Percentiles rank a stretch among this genome's conserved stretches.
phyloP scores from a whole-genome alignment of 2,888 invertebrate species.

The Erebia aethiops region DNA sequence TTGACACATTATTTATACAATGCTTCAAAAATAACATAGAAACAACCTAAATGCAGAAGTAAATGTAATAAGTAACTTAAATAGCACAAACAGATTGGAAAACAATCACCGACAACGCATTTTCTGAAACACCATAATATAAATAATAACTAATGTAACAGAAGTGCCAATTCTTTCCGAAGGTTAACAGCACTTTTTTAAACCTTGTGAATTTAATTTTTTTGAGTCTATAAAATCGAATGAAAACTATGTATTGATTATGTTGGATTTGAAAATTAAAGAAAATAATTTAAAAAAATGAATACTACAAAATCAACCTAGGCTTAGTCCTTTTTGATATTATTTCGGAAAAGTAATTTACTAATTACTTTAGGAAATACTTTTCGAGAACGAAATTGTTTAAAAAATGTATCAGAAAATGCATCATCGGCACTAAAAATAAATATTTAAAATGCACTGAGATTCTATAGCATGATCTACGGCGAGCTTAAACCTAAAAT shows the following conservation, averaged over 20 bases:
- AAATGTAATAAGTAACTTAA: conserved; percentile 36
- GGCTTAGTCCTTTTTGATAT: no score
- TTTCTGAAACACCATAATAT: conserved; percentile 8
- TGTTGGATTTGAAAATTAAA: no score
- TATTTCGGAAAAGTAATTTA: no score
- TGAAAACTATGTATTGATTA: no score
- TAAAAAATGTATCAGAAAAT: conserved; percentile 37
- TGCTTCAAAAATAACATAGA: conserved; percentile 12
- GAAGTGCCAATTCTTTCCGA: no score
- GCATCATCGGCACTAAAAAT: conserved; percentile 42
- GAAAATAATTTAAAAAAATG: no score
- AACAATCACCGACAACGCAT: conserved; percentile 10
- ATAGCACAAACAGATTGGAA: conserved; percentile 30
- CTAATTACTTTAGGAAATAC: no score
- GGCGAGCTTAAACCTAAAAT: conserved; percentile 49
- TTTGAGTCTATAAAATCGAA: no score
- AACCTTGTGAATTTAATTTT: no score
- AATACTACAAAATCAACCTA: no score
- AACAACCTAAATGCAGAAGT: conserved; percentile 37
- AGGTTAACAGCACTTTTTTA: no score
- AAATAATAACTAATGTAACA: background rate
- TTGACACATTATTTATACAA: conserved; percentile 30
- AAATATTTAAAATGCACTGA: conserved; percentile 54
- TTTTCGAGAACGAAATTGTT: background rate
- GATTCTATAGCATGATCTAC: conserved; percentile 66